Evolutionary conservation across 1,140 invertebrate species (phyloP).

Genomic region (Nephila pilipes): DNA sequence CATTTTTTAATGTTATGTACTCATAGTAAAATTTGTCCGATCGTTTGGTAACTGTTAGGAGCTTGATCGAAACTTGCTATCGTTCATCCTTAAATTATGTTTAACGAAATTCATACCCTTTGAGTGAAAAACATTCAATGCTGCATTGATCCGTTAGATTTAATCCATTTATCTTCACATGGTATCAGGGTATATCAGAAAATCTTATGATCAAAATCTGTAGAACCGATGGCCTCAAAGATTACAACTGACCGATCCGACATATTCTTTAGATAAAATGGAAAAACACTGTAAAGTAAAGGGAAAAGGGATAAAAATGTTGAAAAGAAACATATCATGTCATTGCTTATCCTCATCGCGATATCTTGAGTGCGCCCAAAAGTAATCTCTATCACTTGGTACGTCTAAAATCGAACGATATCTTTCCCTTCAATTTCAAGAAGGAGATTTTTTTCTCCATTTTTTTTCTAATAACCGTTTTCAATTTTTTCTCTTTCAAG

Average conservation of each 20-base stretch:
- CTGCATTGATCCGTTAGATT: too few species aligned
- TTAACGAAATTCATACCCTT: too few species aligned
- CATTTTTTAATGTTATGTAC: too few species aligned
- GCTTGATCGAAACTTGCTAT: too few species aligned
- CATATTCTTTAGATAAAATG: constrained; percentile 1
- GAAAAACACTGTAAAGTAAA: constrained; percentile 1
- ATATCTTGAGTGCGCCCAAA: constrained; percentile 20
- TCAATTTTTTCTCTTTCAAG: not conserved
- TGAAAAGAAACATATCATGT: constrained; percentile 25
- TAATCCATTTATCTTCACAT: constrained; percentile 17
- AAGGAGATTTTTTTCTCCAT: not conserved
- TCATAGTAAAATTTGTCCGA: too few species aligned
- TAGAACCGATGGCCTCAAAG: not conserved
- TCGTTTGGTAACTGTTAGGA: too few species aligned
- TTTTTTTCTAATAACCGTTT: constrained; percentile 18
- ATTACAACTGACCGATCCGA: not conserved
- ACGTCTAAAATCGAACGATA: constrained; percentile 50
- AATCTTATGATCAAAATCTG: not conserved
- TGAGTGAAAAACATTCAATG: too few species aligned
- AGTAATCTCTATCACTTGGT: constrained; percentile 45
- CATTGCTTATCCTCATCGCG: constrained; percentile 31
- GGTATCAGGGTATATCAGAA: not conserved
- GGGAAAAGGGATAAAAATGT: not conserved
- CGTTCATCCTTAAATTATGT: too few species aligned
- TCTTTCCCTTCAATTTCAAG: constrained; percentile 6